These are phyloP conservation scores for Sardinella longiceps DNA, from an alignment of 2,797 vertebrate species.

Conservation along the genomic window DNA sequence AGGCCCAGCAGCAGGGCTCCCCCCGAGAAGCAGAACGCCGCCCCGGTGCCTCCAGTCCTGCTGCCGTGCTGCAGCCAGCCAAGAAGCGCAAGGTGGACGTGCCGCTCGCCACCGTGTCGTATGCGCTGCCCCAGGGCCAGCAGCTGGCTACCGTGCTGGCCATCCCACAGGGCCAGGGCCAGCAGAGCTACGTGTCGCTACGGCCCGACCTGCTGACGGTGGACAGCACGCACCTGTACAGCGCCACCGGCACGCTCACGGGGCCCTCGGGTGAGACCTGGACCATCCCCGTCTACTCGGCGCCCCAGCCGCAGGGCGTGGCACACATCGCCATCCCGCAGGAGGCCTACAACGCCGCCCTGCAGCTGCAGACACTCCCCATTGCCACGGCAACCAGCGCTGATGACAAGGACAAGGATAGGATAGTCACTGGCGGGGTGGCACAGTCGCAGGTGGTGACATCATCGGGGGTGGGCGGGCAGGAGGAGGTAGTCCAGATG, in stretches of 20 bases:
- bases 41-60: constrained; percentile 66
- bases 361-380: constrained; percentile 80
- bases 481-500: constrained; percentile 96
- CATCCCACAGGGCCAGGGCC: constrained; percentile 96
- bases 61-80: constrained; percentile 94
- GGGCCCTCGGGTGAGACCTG: constrained; percentile 97
- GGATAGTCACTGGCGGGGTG: constrained; percentile 55
- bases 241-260: constrained; percentile 97
- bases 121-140: constrained; percentile 92
- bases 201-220: constrained; percentile 97
- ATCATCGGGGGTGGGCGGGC: constrained; percentile 80
- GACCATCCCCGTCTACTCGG: constrained; percentile 98
- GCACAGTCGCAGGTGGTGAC: constrained; percentile 45
- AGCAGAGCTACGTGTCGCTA: constrained; percentile 96
- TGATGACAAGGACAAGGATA: constrained; percentile 89
- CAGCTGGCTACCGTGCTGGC: constrained; percentile 95
- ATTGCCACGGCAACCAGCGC: constrained; percentile 62
- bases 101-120: constrained; percentile 90
- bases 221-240: constrained; percentile 97
- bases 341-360: constrained; percentile 86
- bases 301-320: constrained; percentile 94
- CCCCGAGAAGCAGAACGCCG: constrained; percentile 88
- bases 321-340: constrained; percentile 98
- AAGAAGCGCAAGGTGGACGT: constrained; percentile 99
- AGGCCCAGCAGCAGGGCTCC: constrained; percentile 78